Conservation (phyloP, 2,888 invertebrate species). For the Tinea semifulvella region DNA sequence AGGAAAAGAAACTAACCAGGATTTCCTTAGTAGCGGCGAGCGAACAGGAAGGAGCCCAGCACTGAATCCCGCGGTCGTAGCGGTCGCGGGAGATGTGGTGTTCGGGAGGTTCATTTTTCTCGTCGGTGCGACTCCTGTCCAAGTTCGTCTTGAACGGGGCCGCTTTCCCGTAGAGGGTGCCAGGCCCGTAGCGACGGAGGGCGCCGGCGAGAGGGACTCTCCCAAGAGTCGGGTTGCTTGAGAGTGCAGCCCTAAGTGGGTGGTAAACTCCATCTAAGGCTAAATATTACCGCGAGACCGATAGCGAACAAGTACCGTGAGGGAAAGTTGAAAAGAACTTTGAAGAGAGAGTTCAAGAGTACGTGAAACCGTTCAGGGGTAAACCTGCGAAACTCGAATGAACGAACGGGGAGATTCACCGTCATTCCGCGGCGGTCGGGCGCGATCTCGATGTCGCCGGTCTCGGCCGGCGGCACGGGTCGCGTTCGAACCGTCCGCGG, state of each 20-base stretch:
- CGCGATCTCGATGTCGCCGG: conserved; percentile 21
- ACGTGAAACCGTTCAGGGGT: conserved; percentile 62
- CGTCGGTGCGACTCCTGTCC: conserved; percentile 30
- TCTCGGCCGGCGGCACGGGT: conserved; percentile 24
- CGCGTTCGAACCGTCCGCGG: conserved; percentile 27
- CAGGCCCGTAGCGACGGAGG: conserved; percentile 55
- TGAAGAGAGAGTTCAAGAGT: conserved; percentile 67
- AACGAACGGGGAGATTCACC: conserved; percentile 49
- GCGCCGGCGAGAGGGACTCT: conserved; percentile 29
- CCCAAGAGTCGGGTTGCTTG: conserved; percentile 65
- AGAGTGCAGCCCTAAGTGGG: conserved; percentile 69
- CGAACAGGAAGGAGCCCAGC: conserved; percentile 66
- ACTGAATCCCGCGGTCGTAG: conserved; percentile 43
- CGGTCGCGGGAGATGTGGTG: conserved; percentile 59
- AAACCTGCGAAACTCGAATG: conserved; percentile 67
- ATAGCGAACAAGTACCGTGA: conserved; percentile 75
- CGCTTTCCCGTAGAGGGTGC: conserved; percentile 59
- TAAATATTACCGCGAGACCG: conserved; percentile 72
- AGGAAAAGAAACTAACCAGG: conserved; percentile 75
- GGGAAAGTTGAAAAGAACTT: conserved; percentile 77
- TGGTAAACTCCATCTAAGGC: conserved; percentile 68
- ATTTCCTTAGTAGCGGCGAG: conserved; percentile 72
- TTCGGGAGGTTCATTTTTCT: conserved; percentile 50
- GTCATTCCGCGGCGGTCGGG: conserved; percentile 29
- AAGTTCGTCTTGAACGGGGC: conserved; percentile 60